Conservation (phyloP, 64 coral and sea anemone species). For the Dendrophyllia cribrosa region DNA sequence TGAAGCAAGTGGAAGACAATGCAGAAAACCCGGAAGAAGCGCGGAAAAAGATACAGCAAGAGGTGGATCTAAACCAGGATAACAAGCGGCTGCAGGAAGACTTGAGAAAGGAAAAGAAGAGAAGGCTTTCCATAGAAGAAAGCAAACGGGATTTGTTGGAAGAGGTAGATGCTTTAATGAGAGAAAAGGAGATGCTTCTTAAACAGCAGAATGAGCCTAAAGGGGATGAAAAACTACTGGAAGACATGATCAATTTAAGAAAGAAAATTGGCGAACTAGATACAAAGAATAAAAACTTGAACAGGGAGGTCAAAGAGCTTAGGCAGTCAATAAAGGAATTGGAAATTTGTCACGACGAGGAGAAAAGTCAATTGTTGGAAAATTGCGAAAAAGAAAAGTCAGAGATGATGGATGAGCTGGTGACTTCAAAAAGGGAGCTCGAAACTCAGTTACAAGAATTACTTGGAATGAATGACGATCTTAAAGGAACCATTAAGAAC, state of each 20-base stretch:
- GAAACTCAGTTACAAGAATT: slow-evolving; percentile 35
- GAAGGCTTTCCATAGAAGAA: slow-evolving; percentile 23
- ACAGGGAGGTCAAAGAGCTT: slow-evolving; percentile 42
- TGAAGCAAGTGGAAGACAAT: slow-evolving; percentile 49
- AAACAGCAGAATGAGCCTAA: neutral
- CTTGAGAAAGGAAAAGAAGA: slow-evolving; percentile 27
- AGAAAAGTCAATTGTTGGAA: slow-evolving; percentile 22
- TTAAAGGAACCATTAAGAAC: slow-evolving; percentile 59
- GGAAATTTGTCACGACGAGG: slow-evolving; percentile 28
- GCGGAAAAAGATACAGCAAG: slow-evolving; percentile 39
- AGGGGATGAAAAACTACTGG: neutral
- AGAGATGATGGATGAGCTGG: slow-evolving; percentile 19
- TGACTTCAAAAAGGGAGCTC: slow-evolving; percentile 10
- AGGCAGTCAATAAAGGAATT: slow-evolving; percentile 51
- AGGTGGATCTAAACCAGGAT: slow-evolving; percentile 37
- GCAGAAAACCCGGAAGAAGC: slow-evolving; percentile 29
- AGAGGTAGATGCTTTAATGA: slow-evolving; percentile 45
- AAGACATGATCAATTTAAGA: slow-evolving; percentile 28
- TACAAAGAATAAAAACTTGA: slow-evolving; percentile 24
- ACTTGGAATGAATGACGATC: slow-evolving; percentile 22
- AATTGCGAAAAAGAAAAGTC: slow-evolving; percentile 49
- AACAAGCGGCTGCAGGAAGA: slow-evolving; percentile 50
- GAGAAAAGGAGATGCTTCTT: slow-evolving; percentile 32
- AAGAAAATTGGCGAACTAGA: slow-evolving; percentile 49
- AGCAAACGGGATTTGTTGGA: slow-evolving; percentile 35